Evolutionary conservation across 2,797 vertebrate species (phyloP), one percentile per base, ranked within the genome.

Genomic region (Danionella dracula): DNA sequence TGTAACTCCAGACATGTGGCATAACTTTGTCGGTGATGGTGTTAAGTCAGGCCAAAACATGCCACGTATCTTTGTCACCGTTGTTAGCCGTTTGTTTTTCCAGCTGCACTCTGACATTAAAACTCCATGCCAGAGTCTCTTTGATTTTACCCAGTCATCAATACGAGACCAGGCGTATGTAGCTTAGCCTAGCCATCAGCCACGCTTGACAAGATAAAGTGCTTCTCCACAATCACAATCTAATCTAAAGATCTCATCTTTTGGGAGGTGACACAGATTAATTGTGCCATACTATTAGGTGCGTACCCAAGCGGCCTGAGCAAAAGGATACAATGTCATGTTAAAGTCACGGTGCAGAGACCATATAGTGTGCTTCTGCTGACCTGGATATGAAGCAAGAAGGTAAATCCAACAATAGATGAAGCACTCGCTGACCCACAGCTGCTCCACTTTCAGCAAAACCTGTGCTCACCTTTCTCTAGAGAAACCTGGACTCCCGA

Each of bases 261-360:
- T 72, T 80, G 82, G 81, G 86, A 68, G 34, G 61, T 75, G 81
- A 78, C 84, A 87, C 76, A 79, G 78, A 88, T 88, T 84, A 85
- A 76, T 73, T 75, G 68, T 49, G 13, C 44, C 46, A 62, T 64
- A 68, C 68, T 79, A 78, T 76, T 77, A 61, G 67, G 49, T 45
- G 59, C 4, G 15, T 55, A 64, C 66, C 62, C 73, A 68, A 71
- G 60, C 31, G 67, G 51, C 64, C 59, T 50, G 68, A 61, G 54
- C 53, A 38, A 31, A 54, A 20, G 42, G 55, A 72, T 61, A 66
- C 73, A 73, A 75, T 76, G 75, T 79, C 68, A 72, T 49, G 59
- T 55, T 76, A 76, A 78, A 76, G 75, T 75, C 57, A 63, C 38
- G 51, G 60, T 49, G 41, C 21, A 20, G 46, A 32, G 40, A 31